phyloP scores from a whole-genome alignment of 2,113 vertebrate species.

The Tyto alba region DNA sequence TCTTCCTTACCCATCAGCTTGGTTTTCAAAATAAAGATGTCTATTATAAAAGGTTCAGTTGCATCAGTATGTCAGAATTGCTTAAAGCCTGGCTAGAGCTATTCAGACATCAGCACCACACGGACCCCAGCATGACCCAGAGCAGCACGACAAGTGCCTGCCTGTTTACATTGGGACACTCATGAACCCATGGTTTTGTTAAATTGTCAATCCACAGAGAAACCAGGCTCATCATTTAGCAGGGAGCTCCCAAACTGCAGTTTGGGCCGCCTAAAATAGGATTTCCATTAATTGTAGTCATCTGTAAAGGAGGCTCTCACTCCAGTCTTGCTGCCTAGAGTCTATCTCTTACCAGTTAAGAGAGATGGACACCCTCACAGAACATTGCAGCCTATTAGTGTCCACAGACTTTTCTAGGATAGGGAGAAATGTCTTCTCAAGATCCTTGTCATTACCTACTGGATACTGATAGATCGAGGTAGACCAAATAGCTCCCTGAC shows the following conservation, averaged over 20 bases:
- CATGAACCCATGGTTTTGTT: not conserved
- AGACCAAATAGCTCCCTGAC: not conserved
- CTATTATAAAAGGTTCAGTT: not conserved
- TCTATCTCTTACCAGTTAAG: not conserved
- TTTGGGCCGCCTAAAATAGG: not conserved
- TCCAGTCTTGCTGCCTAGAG: not conserved
- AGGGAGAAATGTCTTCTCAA: not conserved
- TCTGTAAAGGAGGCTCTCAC: not conserved
- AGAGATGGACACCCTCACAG: not conserved
- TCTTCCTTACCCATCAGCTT: not conserved
- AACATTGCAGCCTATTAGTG: too few species aligned
- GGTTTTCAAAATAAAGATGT: not conserved
- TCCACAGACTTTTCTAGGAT: not conserved
- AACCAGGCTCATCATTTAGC: not conserved
- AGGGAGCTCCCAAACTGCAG: not conserved
- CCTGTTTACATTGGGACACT: not conserved
- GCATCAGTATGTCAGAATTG: not conserved
- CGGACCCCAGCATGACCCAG: not conserved
- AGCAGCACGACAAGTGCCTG: not conserved
- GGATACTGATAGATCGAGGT: not conserved
- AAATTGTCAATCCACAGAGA: not conserved
- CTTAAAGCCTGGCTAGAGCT: not conserved
- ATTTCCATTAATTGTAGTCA: not conserved
- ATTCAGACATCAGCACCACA: not conserved
- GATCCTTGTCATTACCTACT: not conserved